These are phyloP conservation scores for Tenualosa thibaudeaui DNA, from an alignment of 2,797 vertebrate genomes.

Conservation along the genomic window DNA sequence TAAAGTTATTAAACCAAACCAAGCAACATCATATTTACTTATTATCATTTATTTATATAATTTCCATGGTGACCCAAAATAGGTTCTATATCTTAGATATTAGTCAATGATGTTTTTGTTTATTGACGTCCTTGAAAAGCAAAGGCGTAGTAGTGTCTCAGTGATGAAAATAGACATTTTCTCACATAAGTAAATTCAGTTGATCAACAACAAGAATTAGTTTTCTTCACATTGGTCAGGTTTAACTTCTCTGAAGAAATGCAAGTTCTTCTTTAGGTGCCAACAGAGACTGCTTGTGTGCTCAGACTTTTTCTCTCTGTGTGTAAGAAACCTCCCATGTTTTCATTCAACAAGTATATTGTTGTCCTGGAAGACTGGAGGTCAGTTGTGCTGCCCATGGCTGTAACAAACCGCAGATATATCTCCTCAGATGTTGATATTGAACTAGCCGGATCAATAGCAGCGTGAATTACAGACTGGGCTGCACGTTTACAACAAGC, in stretches of 20 bases:
- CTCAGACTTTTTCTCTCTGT: background rate
- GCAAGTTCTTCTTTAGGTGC: background rate
- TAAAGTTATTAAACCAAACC: background rate
- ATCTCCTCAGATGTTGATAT: conserved; percentile 48
- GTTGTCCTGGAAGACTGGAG: conserved; percentile 10
- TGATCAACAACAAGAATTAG: background rate
- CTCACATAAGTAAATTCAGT: background rate
- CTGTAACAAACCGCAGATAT: background rate
- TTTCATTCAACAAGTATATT: background rate
- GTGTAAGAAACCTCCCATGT: background rate
- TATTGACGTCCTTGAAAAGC: background rate
- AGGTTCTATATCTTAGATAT: background rate
- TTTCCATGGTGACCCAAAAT: background rate
- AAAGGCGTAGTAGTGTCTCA: background rate
- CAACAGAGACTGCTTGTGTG: background rate
- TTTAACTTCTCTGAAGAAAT: background rate
- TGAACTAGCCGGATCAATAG: conserved; percentile 57
- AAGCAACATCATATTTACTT: background rate
- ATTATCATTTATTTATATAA: background rate
- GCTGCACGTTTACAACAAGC: conserved; percentile 43
- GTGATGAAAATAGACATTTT: background rate
- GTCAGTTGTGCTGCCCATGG: background rate
- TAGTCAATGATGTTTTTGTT: background rate
- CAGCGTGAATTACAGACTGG: conserved; percentile 50
- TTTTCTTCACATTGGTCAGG: background rate